phyloP scores from a whole-genome alignment of 2,888 invertebrate species.

The Leptopilina drosophilae region DNA sequence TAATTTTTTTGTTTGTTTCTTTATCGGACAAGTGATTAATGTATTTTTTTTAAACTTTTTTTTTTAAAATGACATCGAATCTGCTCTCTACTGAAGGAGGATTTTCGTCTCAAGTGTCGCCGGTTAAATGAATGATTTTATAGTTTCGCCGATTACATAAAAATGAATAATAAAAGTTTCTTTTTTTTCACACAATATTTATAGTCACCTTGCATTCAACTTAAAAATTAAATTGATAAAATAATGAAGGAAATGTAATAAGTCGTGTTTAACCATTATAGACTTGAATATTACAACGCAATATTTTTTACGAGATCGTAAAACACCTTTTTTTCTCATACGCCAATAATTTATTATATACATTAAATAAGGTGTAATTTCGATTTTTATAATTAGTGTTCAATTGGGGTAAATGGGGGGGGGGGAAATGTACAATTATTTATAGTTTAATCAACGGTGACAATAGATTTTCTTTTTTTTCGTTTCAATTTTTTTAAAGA shows the following conservation, averaged over 20 bases:
- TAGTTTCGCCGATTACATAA: constrained; percentile 30
- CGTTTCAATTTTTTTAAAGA: neutral
- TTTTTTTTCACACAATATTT: neutral
- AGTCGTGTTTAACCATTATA: constrained; percentile 2
- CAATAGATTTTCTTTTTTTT: neutral
- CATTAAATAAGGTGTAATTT: constrained; percentile 5
- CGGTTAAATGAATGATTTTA: constrained; percentile 20
- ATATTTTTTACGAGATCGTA: constrained; percentile 33
- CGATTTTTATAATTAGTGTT: neutral
- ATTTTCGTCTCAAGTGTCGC: constrained; percentile 44
- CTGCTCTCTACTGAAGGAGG: constrained; percentile 56
- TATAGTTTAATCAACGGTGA: constrained; percentile 7
- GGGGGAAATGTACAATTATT: neutral
- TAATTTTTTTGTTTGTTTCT: neutral
- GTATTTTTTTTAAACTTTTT: neutral
- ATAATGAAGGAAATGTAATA: constrained; percentile 13
- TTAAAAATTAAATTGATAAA: constrained; percentile 19
- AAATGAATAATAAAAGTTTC: constrained; percentile 4
- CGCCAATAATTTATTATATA: constrained; percentile 34
- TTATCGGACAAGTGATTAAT: constrained; percentile 21
- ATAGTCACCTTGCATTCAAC: constrained; percentile 5
- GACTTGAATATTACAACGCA: constrained; percentile 20
- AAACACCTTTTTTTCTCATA: neutral
- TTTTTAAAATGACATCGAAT: constrained; percentile 59
- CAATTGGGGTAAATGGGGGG: neutral